A percentile compares a stretch with the other conserved stretches of the same genome.
Evolutionary conservation across 2,113 vertebrate genomes (phyloP).

Genomic region (Hyaena hyaena): DNA sequence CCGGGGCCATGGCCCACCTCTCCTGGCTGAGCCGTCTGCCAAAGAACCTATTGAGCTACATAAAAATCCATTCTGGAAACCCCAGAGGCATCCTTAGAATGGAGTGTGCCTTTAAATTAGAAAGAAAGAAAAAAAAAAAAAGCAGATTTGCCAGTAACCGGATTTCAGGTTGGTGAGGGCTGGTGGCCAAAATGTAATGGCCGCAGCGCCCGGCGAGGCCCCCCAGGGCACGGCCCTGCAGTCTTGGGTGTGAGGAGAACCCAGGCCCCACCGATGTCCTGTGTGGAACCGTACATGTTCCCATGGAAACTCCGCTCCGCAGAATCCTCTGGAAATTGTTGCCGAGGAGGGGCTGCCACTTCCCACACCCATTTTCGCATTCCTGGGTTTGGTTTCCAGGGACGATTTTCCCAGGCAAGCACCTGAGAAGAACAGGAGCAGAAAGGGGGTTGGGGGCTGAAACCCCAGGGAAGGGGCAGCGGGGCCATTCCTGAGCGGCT

Average conservation of each 20-base stretch:
- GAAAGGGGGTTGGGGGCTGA: background rate
- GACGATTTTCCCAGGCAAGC: background rate
- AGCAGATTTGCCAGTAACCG: slow-evolving; percentile 43
- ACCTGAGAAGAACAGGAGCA: background rate
- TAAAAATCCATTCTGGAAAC: slow-evolving; percentile 73
- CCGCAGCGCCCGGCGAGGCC: background rate
- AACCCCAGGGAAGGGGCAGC: background rate
- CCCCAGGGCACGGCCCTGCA: background rate
- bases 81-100: slow-evolving; percentile 67
- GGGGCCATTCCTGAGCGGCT: accelerated
- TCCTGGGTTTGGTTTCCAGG: background rate
- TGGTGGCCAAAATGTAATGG: background rate
- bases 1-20: background rate
- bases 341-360: background rate
- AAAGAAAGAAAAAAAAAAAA: background rate
- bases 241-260: background rate
- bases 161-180: slow-evolving; percentile 30
- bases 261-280: background rate
- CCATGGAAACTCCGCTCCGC: slow-evolving; percentile 75
- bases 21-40: slow-evolving; percentile 57
- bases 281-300: slow-evolving; percentile 24
- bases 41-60: slow-evolving; percentile 67
- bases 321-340: slow-evolving; percentile 61
- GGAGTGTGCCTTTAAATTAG: slow-evolving; percentile 67
- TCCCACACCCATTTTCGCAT: background rate